Evolutionary conservation across 2,797 vertebrate species (phyloP).

Genomic region (Oryzias sinensis): DNA sequence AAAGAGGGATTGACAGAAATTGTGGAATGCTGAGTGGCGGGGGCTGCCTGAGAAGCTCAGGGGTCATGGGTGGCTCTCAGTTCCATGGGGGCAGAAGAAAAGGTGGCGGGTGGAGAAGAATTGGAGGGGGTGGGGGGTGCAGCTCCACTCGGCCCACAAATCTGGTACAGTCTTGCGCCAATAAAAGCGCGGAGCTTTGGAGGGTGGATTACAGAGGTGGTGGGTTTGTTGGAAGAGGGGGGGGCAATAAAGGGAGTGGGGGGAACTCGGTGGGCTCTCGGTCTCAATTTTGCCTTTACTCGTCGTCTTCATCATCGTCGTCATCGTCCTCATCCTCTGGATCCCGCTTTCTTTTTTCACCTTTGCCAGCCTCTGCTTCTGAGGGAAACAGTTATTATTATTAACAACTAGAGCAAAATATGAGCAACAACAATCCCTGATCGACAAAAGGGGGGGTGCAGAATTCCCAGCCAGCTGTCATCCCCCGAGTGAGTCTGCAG

Average conservation of each 20-base stretch:
- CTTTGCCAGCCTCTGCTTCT: conserved; percentile 82
- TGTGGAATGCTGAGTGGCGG: conserved; percentile 88
- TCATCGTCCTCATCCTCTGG: conserved; percentile 88
- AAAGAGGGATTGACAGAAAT: conserved; percentile 80
- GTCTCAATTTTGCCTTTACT: conserved; percentile 70
- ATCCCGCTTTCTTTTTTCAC: conserved; percentile 92
- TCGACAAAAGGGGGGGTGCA: too few relatives aligned
- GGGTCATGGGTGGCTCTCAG: conserved; percentile 64
- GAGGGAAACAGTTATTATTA: conserved; percentile 29
- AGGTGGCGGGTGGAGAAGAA: conserved; percentile 6
- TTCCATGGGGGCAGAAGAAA: conserved; percentile 43
- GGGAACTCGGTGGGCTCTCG: conserved; percentile 70
- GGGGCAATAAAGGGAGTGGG: conserved; percentile 68
- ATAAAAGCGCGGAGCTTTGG: conserved; percentile 75
- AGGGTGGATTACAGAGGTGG: conserved; percentile 76
- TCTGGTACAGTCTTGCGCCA: conserved; percentile 82
- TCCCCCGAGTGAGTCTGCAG: too few relatives aligned
- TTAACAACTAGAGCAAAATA: too few relatives aligned
- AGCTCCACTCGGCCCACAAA: conserved; percentile 81
- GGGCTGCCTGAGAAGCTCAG: conserved; percentile 82
- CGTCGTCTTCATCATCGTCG: conserved; percentile 83
- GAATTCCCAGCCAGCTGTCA: too few relatives aligned
- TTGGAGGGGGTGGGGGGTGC: conserved; percentile 1
- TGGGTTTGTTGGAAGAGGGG: conserved; percentile 46
- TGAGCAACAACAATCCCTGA: neutral